A percentile compares a stretch with the other conserved stretches of the same genome.
Conservation (phyloP, 2,888 invertebrate species). For the Xestia xanthographa region DNA sequence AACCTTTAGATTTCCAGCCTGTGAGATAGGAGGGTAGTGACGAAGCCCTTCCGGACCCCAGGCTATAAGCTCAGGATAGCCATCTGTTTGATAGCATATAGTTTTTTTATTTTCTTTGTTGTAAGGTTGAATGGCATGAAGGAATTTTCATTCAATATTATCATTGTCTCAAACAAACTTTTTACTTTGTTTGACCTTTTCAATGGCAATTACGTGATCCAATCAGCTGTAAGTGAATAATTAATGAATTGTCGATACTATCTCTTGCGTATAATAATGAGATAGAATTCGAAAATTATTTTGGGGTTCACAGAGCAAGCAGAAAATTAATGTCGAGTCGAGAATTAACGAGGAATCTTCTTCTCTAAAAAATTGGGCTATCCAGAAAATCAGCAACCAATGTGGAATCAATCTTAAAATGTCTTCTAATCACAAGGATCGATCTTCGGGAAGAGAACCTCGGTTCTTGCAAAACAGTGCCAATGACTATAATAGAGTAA, state of each 20-base stretch:
- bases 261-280: slow-evolving; percentile 15
- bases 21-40: slow-evolving; percentile 43
- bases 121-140: slow-evolving; percentile 41
- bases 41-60: slow-evolving; percentile 46
- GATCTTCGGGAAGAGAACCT: not conserved
- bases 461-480: slow-evolving; percentile 6
- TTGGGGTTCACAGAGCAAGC: not conserved
- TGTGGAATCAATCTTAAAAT: not conserved
- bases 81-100: slow-evolving; percentile 49
- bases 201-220: slow-evolving; percentile 23
- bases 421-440: not conserved
- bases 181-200: slow-evolving; percentile 45
- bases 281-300: not conserved
- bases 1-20: slow-evolving; percentile 55
- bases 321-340: not conserved
- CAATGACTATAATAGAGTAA: slow-evolving; percentile 40
- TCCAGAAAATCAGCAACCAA: not conserved
- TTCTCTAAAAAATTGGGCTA: not conserved
- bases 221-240: slow-evolving; percentile 37
- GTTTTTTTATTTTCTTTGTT: slow-evolving; percentile 47
- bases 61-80: slow-evolving; percentile 51
- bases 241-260: slow-evolving; percentile 15
- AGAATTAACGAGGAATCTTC: not conserved
- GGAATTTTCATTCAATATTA: slow-evolving; percentile 36
- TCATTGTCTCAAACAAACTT: slow-evolving; percentile 19